These are phyloP conservation scores for Lichenostomus cassidix DNA, from an alignment of 2,113 vertebrate species.

Conservation along the genomic window DNA sequence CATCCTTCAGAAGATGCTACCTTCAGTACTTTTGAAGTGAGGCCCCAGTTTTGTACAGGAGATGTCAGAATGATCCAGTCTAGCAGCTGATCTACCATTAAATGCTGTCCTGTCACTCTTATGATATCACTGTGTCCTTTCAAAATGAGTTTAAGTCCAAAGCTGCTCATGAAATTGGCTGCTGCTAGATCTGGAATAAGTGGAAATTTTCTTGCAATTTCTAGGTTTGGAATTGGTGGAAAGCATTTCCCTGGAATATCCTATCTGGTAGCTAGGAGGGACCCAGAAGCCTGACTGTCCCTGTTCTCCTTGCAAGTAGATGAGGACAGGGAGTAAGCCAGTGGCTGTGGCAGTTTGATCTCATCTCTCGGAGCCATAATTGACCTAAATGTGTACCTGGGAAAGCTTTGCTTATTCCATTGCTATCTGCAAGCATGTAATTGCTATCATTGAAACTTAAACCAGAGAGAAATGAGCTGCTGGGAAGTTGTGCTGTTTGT, in stretches of 20 bases:
- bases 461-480: not conserved
- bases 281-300: not conserved
- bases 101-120: not conserved
- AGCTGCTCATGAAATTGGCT: not conserved
- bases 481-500: not conserved
- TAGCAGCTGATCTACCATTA: not conserved
- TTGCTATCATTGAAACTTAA: not conserved
- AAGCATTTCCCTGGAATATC: not conserved
- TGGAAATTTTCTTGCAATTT: not conserved
- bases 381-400: not conserved
- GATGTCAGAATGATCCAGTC: not conserved
- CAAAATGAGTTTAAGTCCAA: not conserved
- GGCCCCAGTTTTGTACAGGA: not conserved
- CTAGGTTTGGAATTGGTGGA: not conserved
- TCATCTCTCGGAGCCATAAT: not conserved
- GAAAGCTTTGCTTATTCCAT: not conserved
- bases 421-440: not conserved
- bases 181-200: not conserved
- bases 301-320: not conserved
- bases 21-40: not conserved
- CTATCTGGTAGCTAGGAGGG: not conserved
- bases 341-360: not conserved
- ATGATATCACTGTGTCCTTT: accelerated
- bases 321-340: not conserved
- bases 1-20: not conserved